phyloP scores from a whole-genome alignment of 2,888 invertebrate species.

The Rotaria socialis region DNA sequence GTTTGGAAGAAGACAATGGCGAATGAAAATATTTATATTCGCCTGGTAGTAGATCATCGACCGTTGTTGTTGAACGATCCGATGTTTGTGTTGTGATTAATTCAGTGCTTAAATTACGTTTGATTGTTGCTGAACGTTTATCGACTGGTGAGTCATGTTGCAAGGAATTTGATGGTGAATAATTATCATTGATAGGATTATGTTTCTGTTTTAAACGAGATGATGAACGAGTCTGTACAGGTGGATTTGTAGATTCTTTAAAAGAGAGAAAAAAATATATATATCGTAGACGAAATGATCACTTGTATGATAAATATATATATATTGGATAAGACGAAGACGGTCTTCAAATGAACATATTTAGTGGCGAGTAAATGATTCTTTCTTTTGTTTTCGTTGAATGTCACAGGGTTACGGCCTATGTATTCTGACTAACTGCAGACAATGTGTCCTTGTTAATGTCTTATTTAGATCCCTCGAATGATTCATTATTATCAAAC shows the following conservation, averaged over 20 bases:
- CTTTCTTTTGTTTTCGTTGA: too few relatives aligned
- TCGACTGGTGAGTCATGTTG: background rate
- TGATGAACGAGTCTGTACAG: conserved; percentile 14
- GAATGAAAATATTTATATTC: conserved; percentile 8
- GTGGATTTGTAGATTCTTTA: background rate
- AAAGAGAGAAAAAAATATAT: background rate
- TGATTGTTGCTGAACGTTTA: background rate
- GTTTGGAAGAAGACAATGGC: background rate
- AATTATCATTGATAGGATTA: background rate
- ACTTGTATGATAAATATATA: too few relatives aligned
- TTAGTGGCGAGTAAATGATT: too few relatives aligned
- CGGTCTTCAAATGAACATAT: too few relatives aligned
- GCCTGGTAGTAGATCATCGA: background rate
- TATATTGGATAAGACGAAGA: too few relatives aligned
- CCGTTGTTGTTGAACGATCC: background rate
- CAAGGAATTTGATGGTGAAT: background rate
- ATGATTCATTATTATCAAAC: too few relatives aligned
- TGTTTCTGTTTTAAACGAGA: conserved; percentile 34
- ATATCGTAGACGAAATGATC: too few relatives aligned
- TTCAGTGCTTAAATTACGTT: conserved; percentile 34
- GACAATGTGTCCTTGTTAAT: too few relatives aligned
- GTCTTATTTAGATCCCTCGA: too few relatives aligned
- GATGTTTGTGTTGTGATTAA: conserved; percentile 3
- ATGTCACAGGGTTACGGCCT: too few relatives aligned
- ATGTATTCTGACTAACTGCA: too few relatives aligned